These are phyloP conservation scores for Plagodis pulveraria DNA, from an alignment of 2,888 invertebrate genomes.

Conservation along the genomic window DNA sequence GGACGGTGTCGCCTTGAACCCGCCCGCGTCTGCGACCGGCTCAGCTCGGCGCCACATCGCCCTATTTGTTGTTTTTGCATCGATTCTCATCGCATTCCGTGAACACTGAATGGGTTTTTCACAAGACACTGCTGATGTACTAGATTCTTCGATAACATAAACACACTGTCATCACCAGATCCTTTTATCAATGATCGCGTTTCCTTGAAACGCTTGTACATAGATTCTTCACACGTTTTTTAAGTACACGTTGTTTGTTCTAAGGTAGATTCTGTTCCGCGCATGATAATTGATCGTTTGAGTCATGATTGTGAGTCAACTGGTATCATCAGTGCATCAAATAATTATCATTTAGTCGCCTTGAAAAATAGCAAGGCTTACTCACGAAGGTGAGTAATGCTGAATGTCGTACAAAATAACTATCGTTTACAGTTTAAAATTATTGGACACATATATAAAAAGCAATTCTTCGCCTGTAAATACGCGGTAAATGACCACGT, in stretches of 20 bases:
- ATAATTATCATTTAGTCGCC: conserved; percentile 21
- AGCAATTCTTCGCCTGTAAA: too few species aligned
- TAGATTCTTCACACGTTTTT: conserved; percentile 24
- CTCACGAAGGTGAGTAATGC: neutral
- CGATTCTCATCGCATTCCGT: conserved; percentile 39
- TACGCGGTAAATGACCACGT: too few species aligned
- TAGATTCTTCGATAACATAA: conserved; percentile 27
- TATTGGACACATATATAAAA: too few species aligned
- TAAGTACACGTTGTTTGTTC: conserved; percentile 16
- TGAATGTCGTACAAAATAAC: conserved; percentile 1
- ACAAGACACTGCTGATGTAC: conserved; percentile 13
- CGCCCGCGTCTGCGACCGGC: conserved; percentile 17
- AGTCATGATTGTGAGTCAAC: conserved; percentile 33
- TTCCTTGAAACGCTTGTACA: conserved; percentile 5
- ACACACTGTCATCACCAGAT: conserved; percentile 26
- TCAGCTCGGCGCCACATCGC: conserved; percentile 9
- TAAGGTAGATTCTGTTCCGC: conserved; percentile 19
- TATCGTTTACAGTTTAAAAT: too few species aligned
- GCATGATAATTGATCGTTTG: conserved; percentile 32
- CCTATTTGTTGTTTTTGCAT: conserved; percentile 46
- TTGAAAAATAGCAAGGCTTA: conserved; percentile 21
- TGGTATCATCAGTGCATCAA: conserved; percentile 24
- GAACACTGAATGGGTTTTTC: conserved; percentile 19
- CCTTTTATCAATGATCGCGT: conserved; percentile 13
- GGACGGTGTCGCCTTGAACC: conserved; percentile 41